These are phyloP conservation scores for Endomychus coccineus DNA, from an alignment of 2,888 invertebrate genomes.

Conservation along the genomic window DNA sequence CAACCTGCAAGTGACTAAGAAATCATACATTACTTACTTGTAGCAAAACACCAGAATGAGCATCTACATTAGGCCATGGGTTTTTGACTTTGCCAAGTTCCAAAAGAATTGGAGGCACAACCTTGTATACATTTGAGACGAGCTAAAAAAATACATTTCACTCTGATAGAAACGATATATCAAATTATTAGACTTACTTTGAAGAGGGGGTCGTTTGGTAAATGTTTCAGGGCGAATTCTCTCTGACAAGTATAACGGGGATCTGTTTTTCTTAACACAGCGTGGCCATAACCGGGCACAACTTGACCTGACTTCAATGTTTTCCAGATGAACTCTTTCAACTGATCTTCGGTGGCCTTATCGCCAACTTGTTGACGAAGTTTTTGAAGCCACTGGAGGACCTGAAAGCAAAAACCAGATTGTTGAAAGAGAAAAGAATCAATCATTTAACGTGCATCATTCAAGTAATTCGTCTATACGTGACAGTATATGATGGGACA, in stretches of 20 bases:
- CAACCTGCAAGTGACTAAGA: background rate
- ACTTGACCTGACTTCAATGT: constrained; percentile 93
- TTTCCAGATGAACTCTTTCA: constrained; percentile 97
- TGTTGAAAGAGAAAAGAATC: background rate
- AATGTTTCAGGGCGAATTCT: constrained; percentile 87
- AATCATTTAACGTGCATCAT: background rate
- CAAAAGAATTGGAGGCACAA: constrained; percentile 84
- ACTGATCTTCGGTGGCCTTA: constrained; percentile 78
- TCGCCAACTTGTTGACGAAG: constrained; percentile 79
- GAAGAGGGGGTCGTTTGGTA: constrained; percentile 87
- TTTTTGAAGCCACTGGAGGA: constrained; percentile 89
- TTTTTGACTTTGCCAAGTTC: constrained; percentile 95
- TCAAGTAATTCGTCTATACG: no score
- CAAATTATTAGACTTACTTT: constrained; percentile 48
- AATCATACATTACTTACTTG: constrained; percentile 52
- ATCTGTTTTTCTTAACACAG: constrained; percentile 92
- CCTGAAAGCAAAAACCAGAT: constrained; percentile 56
- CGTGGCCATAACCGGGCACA: constrained; percentile 96
- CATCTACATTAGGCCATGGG: constrained; percentile 98
- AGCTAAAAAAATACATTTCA: constrained; percentile 56
- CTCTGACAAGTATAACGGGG: constrained; percentile 88
- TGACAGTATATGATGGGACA: no score
- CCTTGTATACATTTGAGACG: constrained; percentile 84
- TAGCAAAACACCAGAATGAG: constrained; percentile 88
- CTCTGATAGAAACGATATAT: no score